Conservation (phyloP, 2,113 vertebrate species). For the Thryonomys swinderianus region DNA sequence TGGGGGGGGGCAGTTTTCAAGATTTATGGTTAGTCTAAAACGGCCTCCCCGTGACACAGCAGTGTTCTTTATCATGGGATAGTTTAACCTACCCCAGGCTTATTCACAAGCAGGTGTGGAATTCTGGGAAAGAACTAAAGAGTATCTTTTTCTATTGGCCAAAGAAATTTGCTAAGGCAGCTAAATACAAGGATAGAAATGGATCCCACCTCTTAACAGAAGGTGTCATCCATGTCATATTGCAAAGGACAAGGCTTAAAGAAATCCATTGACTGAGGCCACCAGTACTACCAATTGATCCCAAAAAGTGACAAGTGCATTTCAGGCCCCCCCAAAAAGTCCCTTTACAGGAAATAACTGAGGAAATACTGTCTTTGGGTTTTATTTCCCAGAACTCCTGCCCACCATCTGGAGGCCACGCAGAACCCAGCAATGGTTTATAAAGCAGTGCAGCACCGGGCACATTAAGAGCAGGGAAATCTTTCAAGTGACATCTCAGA, state of each 20-base stretch:
- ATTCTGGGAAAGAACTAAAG: not conserved
- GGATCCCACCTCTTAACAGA: not conserved
- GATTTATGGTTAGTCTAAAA: not conserved
- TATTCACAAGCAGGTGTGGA: not conserved
- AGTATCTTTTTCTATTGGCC: not conserved
- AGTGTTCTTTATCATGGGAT: not conserved
- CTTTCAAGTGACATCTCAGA: not conserved
- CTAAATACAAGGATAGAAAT: not conserved
- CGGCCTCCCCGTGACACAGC: not conserved
- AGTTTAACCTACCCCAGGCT: not conserved
- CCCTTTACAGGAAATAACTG: not conserved
- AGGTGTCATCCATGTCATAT: not conserved
- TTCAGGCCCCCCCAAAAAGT: not conserved
- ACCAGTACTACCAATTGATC: not conserved
- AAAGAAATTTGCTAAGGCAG: not conserved
- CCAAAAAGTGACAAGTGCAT: not conserved
- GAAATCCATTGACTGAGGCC: not conserved
- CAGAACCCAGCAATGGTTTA: not conserved
- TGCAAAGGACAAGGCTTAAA: not conserved
- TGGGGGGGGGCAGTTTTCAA: not conserved
- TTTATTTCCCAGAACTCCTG: not conserved
- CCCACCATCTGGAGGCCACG: not conserved
- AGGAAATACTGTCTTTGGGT: not conserved
- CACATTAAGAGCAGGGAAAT: not conserved
- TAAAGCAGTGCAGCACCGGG: not conserved